A percentile compares a stretch with the other conserved stretches of the same genome.
These are phyloP conservation scores for Turnix velox DNA, from an alignment of 2,113 vertebrate genomes.

Conservation along the genomic window DNA sequence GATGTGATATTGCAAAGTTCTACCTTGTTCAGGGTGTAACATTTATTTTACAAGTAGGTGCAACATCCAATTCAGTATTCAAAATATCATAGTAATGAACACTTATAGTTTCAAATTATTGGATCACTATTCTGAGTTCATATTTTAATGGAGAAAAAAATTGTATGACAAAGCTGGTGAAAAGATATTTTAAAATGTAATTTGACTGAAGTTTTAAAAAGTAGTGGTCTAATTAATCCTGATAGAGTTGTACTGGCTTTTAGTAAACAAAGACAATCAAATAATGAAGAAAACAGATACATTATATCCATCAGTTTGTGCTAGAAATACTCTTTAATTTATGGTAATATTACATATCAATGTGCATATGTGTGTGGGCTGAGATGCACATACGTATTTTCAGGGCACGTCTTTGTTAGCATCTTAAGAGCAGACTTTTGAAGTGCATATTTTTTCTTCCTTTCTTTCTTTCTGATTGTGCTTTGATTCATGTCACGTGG, in stretches of 20 bases:
- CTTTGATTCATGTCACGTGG: slow-evolving; percentile 1
- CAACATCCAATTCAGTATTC: neutral
- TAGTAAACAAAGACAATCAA: neutral
- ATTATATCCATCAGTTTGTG: neutral
- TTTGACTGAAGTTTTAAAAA: neutral
- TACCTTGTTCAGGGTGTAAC: neutral
- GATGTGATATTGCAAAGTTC: neutral
- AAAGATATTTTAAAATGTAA: neutral
- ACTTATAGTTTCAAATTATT: neutral
- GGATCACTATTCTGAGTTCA: neutral
- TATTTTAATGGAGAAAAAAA: neutral
- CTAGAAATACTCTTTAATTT: neutral
- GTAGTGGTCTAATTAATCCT: neutral
- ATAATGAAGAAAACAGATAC: neutral
- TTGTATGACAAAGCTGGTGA: neutral
- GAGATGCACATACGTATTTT: neutral
- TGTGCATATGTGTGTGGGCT: neutral
- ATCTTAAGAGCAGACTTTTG: neutral
- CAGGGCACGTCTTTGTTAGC: neutral
- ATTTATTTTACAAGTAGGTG: neutral
- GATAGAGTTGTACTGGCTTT: neutral
- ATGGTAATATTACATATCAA: neutral
- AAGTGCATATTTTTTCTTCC: slow-evolving; percentile 3
- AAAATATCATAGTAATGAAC: neutral
- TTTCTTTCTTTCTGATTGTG: neutral